These are phyloP conservation scores for Hephaestus fuliginosus DNA, from an alignment of 2,797 vertebrate genomes.

Conservation along the genomic window DNA sequence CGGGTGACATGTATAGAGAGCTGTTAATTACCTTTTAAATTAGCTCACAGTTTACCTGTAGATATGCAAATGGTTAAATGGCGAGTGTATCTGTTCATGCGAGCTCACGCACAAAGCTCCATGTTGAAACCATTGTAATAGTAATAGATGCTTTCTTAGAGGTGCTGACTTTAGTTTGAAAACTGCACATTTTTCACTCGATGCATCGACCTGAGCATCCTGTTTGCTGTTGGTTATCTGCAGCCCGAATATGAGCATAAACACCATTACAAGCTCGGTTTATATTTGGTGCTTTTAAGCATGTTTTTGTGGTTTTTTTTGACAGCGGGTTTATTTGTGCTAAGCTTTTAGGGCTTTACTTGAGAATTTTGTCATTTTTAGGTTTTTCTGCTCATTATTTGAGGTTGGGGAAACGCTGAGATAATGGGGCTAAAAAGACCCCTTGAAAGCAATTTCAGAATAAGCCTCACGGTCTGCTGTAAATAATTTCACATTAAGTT, in stretches of 20 bases:
- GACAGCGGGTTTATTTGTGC: slow-evolving; percentile 38
- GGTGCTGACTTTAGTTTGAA: slow-evolving; percentile 2
- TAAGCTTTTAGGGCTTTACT: slow-evolving; percentile 39
- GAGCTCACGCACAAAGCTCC: slow-evolving; percentile 16
- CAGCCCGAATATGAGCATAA: slow-evolving; percentile 3
- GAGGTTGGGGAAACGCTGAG: slow-evolving; percentile 25
- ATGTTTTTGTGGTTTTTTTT: slow-evolving; percentile 34
- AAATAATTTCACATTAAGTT: slow-evolving; percentile 24
- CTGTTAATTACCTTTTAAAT: slow-evolving; percentile 51
- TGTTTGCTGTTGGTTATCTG: slow-evolving; percentile 16
- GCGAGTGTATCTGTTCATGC: background rate
- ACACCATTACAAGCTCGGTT: slow-evolving; percentile 21
- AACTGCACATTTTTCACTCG: background rate
- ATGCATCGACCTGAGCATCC: background rate
- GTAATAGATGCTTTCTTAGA: background rate
- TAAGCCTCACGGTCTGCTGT: slow-evolving; percentile 9
- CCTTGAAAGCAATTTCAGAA: slow-evolving; percentile 41
- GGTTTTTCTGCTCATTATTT: slow-evolving; percentile 41
- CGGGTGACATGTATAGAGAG: slow-evolving; percentile 43
- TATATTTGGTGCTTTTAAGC: slow-evolving; percentile 38
- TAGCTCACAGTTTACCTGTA: slow-evolving; percentile 24
- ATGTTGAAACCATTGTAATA: background rate
- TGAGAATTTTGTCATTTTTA: slow-evolving; percentile 23
- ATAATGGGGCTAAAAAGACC: slow-evolving; percentile 25
- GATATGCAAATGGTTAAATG: slow-evolving; percentile 30